Base-by-base conservation (phyloP, 2,797 vertebrate species). In the Myripristis jacobus region DNA sequence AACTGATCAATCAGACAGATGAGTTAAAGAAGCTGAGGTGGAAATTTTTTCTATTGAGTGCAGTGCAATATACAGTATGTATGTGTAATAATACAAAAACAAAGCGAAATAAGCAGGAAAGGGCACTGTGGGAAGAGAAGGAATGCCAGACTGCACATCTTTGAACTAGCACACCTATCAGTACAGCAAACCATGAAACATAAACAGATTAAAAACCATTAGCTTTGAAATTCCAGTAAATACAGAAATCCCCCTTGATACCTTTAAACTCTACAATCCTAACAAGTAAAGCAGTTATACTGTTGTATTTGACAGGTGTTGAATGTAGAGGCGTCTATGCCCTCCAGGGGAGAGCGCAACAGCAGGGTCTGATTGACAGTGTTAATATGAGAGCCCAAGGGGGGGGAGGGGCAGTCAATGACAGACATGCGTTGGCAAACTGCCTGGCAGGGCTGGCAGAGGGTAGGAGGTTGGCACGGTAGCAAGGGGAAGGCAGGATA, bases 341-440 rank as follows among this genome's bases (percentile, higher is more conserved):
- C 86, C 88, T 87, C 85, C 83, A 75, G 81, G 85, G 81, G 85
- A 81, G 82, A 83, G 70, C 1, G 25, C 79, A 90, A 92, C 85
- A 92, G 80, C 72, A 80, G 80, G 74, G 70, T 84, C 86, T 94
- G 93, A 94, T 87, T 94, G 93, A 93, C 93, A 91, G 87, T 87
- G 88, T 92, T 93, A 94, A 94, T 93, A 93, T 90, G 91, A 90
- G 80, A 84, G 81, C 77, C 87, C 70, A 64, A 67, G 48, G 58
- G 59, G 66, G 64, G 12, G 70, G 67, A 60, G 79, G 87, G 83
- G 74, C 64, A 48, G 66, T 63, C 69, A 74, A 55, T 27, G 66
- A 65, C 56, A 73, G 87, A 81, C 73, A 73, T 56, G 43, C 29
- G 56, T 72, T 94, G 93, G 93, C 93, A 88, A 67, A 76, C 27